A percentile compares a stretch with the other conserved stretches of the same genome.
Evolutionary conservation across 2,113 vertebrate genomes (phyloP).

Genomic region (Paraplagusia blochii): DNA sequence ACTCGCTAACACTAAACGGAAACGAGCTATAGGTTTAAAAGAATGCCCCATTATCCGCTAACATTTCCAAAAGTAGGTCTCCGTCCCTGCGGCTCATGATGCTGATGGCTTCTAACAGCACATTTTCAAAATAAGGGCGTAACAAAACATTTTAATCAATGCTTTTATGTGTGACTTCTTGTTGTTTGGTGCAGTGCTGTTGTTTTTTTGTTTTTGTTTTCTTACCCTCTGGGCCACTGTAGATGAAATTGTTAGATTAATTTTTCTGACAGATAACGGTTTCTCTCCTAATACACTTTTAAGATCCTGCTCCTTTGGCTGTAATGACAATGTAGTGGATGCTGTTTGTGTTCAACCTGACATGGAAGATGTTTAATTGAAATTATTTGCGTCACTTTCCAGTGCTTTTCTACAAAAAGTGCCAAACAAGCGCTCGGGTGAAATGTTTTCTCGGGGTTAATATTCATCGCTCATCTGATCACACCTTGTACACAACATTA

Average conservation of each 20-base stretch:
- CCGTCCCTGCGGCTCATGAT: not conserved
- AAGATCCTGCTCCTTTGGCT: not conserved
- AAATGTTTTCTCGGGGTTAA: conserved; percentile 51
- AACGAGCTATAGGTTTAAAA: no score
- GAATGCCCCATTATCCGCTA: no score
- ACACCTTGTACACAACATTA: conserved; percentile 56
- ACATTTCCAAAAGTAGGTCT: conserved; percentile 1
- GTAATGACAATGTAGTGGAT: conserved; percentile 10
- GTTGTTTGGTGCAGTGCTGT: no score
- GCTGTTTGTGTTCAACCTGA: conserved; percentile 13
- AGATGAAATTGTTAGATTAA: conserved; percentile 14
- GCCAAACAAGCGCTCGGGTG: conserved; percentile 37
- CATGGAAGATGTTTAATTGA: conserved; percentile 48
- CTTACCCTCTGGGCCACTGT: not conserved
- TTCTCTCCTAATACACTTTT: conserved; percentile 9
- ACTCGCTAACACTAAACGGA: no score
- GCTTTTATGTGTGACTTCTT: not conserved
- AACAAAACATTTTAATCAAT: not conserved
- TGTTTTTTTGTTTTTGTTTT: not conserved
- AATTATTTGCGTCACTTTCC: conserved; percentile 45
- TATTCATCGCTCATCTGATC: conserved; percentile 63
- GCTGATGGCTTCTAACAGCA: not conserved
- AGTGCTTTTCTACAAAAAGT: conserved; percentile 40
- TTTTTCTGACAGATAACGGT: conserved; percentile 7
- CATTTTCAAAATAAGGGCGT: no score